A percentile compares a stretch with the other conserved stretches of the same genome.
phyloP scores from a whole-genome alignment of 1,140 invertebrate species.

The Aphelenchoides fujianensis region DNA sequence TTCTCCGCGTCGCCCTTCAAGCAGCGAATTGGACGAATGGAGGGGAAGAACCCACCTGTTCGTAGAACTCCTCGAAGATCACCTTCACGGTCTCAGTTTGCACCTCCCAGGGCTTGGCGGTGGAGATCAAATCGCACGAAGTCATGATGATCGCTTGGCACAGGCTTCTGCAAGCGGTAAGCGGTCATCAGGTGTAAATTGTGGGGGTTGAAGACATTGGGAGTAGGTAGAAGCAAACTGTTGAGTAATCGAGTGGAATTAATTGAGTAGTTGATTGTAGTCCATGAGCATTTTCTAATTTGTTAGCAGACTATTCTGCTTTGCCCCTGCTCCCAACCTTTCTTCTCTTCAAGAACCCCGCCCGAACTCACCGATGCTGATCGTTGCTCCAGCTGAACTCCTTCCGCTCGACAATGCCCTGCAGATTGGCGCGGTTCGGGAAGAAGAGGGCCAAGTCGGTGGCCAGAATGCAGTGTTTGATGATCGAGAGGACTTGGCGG shows the following conservation, averaged over 20 bases:
- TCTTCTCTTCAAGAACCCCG: too few species aligned
- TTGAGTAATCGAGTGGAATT: background rate
- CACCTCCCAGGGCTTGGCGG: constrained; percentile 80
- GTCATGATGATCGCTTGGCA: constrained; percentile 77
- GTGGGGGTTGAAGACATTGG: background rate
- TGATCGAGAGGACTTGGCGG: constrained; percentile 72
- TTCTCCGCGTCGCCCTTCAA: constrained; percentile 73
- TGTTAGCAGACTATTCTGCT: background rate
- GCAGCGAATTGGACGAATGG: constrained; percentile 7
- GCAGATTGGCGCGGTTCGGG: constrained; percentile 70
- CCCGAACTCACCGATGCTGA: constrained; percentile 36
- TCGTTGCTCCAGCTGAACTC: constrained; percentile 49
- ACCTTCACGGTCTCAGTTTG: constrained; percentile 76
- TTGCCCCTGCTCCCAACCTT: background rate
- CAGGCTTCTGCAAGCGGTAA: constrained; percentile 64
- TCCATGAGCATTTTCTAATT: too few species aligned
- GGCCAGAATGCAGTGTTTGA: constrained; percentile 78
- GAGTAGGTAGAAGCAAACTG: too few species aligned
- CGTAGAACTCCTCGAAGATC: constrained; percentile 82
- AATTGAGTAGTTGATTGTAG: too few species aligned
- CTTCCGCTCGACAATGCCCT: constrained; percentile 38
- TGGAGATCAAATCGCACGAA: constrained; percentile 76
- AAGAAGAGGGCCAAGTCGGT: constrained; percentile 80
- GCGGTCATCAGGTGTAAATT: too few species aligned
- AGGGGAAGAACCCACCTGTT: constrained; percentile 69